Evolutionary conservation across 2,888 invertebrate species (phyloP), one percentile per base, ranked within the genome.

Genomic region (Scaptomyza caliginosa): DNA sequence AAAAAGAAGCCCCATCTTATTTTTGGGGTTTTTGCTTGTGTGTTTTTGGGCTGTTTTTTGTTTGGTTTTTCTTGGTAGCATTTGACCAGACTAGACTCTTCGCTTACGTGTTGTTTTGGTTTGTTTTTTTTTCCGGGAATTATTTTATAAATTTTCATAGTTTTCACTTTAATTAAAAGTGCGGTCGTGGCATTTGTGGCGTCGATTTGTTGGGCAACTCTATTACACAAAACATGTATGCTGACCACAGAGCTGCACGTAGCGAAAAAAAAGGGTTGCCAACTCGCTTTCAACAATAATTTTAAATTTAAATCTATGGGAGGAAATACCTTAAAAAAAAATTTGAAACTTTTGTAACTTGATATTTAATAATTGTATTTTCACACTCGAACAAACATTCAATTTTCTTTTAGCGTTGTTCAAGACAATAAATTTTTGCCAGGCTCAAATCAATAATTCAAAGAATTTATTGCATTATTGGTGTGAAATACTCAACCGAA

Each of bases 81-180:
- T 23, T 34, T 4, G 46, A 57, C 32, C 26, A 16, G 32, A 30
- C 34, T 16, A 34, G 30, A 19, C 17, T 45, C 13, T 5, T 48
- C 21, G 52, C 4, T 10, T 10, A 5, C 5, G n/a, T n/a, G 4
- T n/a, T 32, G n/a, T 10, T 10, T n/a, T n/a, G n/a, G n/a, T n/a
- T n/a, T 32, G n/a, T 6, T 13, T 32, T 6, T 11, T 28, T 62
- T 67, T 81, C 63, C 51, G 38, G 51, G 68, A 77, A 69, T 69
- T 70, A 84, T 86, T 84, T 75, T 73, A 71, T 65, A 75, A 80
- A 84, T 81, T 66, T 81, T 85, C 88, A 77, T 87, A 83, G 85
- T 83, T 83, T 87, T 74, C 67, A 85, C 74, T 83, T 87, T 83
- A 87, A 83, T 83, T 83, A 83, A 83, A 83, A 83, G 86, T 78